phyloP scores from a whole-genome alignment of 1,140 invertebrate species.

The Cherax destructor region DNA sequence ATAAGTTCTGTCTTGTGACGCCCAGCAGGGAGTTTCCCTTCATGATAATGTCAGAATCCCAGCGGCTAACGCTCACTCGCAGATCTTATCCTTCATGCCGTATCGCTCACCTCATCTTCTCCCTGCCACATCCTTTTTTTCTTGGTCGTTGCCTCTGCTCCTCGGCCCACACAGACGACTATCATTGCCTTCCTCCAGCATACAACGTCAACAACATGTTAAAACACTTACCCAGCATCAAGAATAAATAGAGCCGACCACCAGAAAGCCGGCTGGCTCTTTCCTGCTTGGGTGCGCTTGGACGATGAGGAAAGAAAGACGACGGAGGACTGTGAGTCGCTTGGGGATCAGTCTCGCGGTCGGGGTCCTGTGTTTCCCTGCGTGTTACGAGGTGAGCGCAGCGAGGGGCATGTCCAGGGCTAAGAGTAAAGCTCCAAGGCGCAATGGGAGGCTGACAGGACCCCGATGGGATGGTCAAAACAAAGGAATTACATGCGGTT shows the following conservation, averaged over 20 bases:
- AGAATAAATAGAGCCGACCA: background rate
- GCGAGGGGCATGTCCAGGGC: constrained; percentile 58
- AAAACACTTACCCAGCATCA: background rate
- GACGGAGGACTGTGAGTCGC: constrained; percentile 13
- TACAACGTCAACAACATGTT: background rate
- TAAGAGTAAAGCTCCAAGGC: constrained; percentile 66
- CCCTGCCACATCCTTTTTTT: background rate
- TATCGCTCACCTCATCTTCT: constrained; percentile 50
- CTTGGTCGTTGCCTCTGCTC: background rate
- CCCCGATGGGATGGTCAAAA: constrained; percentile 68
- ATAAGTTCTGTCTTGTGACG: constrained; percentile 71
- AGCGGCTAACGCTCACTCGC: constrained; percentile 68
- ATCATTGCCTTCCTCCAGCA: background rate
- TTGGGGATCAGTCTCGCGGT: constrained; percentile 56
- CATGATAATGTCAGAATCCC: constrained; percentile 69
- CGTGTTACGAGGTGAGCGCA: constrained; percentile 67
- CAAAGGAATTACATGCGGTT: constrained; percentile 69
- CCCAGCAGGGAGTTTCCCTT: constrained; percentile 70
- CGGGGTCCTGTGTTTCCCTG: constrained; percentile 67
- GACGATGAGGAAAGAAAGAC: constrained; percentile 44
- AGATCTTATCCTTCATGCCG: constrained; percentile 59
- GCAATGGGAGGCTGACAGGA: constrained; percentile 60
- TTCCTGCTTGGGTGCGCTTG: background rate
- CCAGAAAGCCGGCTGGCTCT: background rate
- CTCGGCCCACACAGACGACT: background rate